Evolutionary conservation across 2,797 vertebrate species (phyloP), one percentile per base, ranked within the genome.

Genomic region (Sciurus carolinensis): DNA sequence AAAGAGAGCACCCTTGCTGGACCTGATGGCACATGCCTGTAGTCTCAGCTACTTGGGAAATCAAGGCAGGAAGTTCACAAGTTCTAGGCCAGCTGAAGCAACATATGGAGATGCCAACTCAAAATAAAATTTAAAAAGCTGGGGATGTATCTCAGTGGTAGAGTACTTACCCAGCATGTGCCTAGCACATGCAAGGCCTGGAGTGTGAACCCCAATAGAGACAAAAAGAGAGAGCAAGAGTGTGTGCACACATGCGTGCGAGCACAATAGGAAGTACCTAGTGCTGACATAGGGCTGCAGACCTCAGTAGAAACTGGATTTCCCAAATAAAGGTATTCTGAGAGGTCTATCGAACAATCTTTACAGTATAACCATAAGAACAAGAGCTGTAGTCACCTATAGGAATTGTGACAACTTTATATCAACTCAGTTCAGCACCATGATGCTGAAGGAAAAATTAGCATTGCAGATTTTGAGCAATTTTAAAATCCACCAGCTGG

Each of bases 401-500:
- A 14, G 36, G 11, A 66, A 52, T 18, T 84, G n/a, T 9, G 22
- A 1, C 20, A 6, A 18, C 20, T 90, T 88, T 85, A 36, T 14
- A n/a, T 77, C 93, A 86, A 82, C 47, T 64, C 86, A 64, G 8
- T 8, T 77, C 26, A 67, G 13, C 1, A 3, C 36, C 66, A 39
- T 33, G 22, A 33, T 47, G 26, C 7, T 66, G 50, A 77, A 73
- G 39, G 42, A 62, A 82, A 86, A 91, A 13, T 15, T 39, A 75
- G 42, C 50, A 44, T 79, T n/a, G 71, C 2, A 82, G 84, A 91
- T 52, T 95, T 81, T 54, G 39, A 59, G 52, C 30, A 54, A 69
- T 64, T 94, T 91, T 83, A 67, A 14, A 36, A 30, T 12, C 67
- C 22, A 67, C 30, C 82, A 88, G 84, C 82, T 94, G 62, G 50